phyloP scores from a whole-genome alignment of 35 echinoderm and acorn worm species.

The Apostichopus californicus region DNA sequence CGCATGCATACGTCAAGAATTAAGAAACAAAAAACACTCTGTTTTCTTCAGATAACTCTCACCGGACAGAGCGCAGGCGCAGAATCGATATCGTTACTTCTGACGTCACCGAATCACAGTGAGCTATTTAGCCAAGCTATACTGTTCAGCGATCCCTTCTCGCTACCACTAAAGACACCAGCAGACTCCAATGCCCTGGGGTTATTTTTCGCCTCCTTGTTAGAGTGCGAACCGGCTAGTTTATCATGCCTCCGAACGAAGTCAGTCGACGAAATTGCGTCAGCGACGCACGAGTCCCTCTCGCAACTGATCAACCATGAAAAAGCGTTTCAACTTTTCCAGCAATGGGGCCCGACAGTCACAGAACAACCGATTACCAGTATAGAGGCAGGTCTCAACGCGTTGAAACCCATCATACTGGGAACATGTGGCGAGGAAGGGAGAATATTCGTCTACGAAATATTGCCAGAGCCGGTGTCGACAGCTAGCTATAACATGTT shows the following conservation, averaged over 20 bases:
- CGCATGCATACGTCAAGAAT: too few relatives aligned
- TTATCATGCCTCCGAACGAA: conserved; percentile 16
- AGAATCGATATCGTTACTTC: conserved; percentile 33
- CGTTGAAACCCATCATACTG: conserved; percentile 44
- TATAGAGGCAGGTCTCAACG: neutral
- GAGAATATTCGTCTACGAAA: conserved; percentile 57
- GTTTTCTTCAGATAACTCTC: conserved; percentile 40
- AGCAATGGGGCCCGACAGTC: conserved; percentile 64
- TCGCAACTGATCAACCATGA: neutral
- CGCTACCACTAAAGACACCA: conserved; percentile 22
- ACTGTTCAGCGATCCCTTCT: conserved; percentile 47
- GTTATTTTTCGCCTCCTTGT: neutral
- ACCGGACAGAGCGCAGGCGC: conserved; percentile 62
- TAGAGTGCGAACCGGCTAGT: conserved; percentile 9
- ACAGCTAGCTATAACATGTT: neutral
- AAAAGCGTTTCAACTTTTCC: conserved; percentile 53
- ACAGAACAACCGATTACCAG: conserved; percentile 2
- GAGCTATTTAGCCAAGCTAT: conserved; percentile 52
- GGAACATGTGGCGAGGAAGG: conserved; percentile 48
- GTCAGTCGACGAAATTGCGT: conserved; percentile 1
- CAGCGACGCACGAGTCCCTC: neutral
- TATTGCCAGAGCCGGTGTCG: conserved; percentile 19
- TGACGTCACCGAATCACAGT: neutral
- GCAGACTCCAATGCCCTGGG: conserved; percentile 17
- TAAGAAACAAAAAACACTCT: too few relatives aligned